Evolutionary conservation across 2,888 invertebrate genomes (phyloP).

Genomic region (Acronicta psi): DNA sequence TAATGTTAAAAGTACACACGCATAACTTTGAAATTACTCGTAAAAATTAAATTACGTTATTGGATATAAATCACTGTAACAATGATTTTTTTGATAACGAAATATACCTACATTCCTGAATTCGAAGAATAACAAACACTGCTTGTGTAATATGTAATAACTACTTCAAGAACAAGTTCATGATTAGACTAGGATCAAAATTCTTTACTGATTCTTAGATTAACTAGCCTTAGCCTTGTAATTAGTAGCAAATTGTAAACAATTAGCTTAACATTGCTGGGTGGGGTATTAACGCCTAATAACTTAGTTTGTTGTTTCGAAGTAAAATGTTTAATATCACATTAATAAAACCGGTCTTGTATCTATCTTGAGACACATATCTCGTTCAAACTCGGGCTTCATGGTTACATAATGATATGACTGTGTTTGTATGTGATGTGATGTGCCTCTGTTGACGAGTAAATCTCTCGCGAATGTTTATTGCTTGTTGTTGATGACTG

Average conservation of each 20-base stretch:
- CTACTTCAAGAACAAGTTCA: slow-evolving; percentile 55
- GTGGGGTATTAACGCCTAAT: slow-evolving; percentile 11
- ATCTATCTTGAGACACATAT: too few species aligned
- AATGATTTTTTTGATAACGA: background rate
- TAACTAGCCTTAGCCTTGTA: slow-evolving; percentile 21
- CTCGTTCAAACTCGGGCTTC: slow-evolving; percentile 13
- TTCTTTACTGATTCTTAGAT: slow-evolving; percentile 29
- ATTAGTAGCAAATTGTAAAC: slow-evolving; percentile 6
- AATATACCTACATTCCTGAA: background rate
- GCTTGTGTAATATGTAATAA: slow-evolving; percentile 8
- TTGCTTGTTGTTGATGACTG: background rate
- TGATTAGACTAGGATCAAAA: slow-evolving; percentile 37
- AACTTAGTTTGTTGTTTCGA: slow-evolving; percentile 10
- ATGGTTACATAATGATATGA: slow-evolving; percentile 41
- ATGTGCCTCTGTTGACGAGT: slow-evolving; percentile 25
- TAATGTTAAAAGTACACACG: too few species aligned
- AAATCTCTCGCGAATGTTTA: slow-evolving; percentile 35
- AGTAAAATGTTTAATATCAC: slow-evolving; percentile 10
- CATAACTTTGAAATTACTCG: background rate
- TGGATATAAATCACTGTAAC: too few species aligned
- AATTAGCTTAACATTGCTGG: slow-evolving; percentile 29
- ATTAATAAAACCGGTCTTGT: slow-evolving; percentile 16
- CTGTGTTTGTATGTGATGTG: slow-evolving; percentile 25
- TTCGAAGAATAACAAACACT: slow-evolving; percentile 24
- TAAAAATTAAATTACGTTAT: background rate